A percentile compares a stretch with the other conserved stretches of the same genome.
Conservation (phyloP, 2,888 invertebrate genomes). For the Syrista parreyssii region DNA sequence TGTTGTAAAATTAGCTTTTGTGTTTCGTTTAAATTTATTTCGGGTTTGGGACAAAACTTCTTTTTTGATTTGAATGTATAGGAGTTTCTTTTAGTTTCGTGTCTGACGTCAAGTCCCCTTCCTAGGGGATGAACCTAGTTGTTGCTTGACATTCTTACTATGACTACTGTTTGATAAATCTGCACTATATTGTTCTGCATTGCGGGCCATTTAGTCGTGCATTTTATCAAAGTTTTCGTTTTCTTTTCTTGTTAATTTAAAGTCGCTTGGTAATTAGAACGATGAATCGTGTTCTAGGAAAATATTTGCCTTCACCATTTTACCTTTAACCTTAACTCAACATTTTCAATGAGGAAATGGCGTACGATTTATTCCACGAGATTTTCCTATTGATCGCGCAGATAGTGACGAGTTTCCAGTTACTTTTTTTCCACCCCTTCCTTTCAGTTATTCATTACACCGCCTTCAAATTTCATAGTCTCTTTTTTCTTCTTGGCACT, state of each 20-base stretch:
- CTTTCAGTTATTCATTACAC: neutral
- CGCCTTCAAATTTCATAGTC: neutral
- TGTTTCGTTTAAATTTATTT: neutral
- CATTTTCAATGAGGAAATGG: neutral
- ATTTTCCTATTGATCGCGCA: neutral
- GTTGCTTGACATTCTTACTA: neutral
- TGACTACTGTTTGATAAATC: neutral
- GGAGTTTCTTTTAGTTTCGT: neutral
- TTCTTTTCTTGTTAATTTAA: neutral
- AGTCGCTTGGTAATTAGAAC: neutral
- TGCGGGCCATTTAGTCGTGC: neutral
- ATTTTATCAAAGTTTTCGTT: neutral
- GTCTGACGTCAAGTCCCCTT: neutral
- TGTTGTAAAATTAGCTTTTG: neutral
- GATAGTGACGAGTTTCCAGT: neutral
- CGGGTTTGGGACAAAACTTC: neutral
- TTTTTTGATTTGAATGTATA: neutral
- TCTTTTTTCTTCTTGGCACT: neutral
- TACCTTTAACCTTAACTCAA: neutral
- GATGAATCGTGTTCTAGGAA: neutral
- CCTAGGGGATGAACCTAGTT: neutral
- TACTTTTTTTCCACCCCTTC: neutral
- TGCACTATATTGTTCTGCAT: neutral
- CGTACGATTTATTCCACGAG: neutral
- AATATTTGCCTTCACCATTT: neutral